A percentile compares a stretch with the other conserved stretches of the same genome.
Evolutionary conservation across 2,888 invertebrate species (phyloP).

Genomic region (Notocelia uddmanniana): DNA sequence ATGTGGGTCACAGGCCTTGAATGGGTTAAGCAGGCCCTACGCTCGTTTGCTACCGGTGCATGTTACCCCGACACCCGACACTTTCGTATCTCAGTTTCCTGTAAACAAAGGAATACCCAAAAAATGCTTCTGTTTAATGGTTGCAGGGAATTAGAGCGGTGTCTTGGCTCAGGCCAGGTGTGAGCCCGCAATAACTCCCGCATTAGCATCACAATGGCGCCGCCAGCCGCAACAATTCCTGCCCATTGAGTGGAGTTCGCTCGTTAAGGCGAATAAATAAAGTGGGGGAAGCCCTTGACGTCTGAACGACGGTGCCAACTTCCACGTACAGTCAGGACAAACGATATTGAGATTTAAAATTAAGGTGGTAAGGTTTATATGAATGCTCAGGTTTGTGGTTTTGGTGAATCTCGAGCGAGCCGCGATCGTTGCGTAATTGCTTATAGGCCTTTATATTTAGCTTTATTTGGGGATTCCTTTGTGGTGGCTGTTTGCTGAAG

Average conservation of each 20-base stretch:
- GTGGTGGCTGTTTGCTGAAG: constrained; percentile 47
- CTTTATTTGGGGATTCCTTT: constrained; percentile 54
- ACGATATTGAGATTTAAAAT: not conserved
- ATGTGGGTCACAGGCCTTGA: too few species aligned
- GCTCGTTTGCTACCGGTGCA: too few species aligned
- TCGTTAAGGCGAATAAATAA: constrained; percentile 60
- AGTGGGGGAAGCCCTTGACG: constrained; percentile 51
- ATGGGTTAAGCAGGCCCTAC: too few species aligned
- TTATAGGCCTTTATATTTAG: constrained; percentile 56
- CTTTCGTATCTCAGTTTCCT: too few species aligned
- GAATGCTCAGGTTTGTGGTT: not conserved
- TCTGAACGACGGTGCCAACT: constrained; percentile 50
- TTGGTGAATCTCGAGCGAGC: constrained; percentile 33
- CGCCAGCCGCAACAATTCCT: constrained; percentile 44
- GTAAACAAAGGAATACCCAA: not conserved
- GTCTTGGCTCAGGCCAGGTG: constrained; percentile 34
- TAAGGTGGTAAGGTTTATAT: not conserved
- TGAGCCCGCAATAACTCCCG: constrained; percentile 50
- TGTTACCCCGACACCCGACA: too few species aligned
- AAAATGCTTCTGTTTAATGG: not conserved
- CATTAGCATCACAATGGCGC: constrained; percentile 56
- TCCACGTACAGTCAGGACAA: not conserved
- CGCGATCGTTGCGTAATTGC: constrained; percentile 58
- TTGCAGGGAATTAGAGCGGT: not conserved
- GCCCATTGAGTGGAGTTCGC: constrained; percentile 53